A percentile compares a stretch with the other conserved stretches of the same genome.
Conservation (phyloP, 2,888 invertebrate species). For the Latheticus oryzae region DNA sequence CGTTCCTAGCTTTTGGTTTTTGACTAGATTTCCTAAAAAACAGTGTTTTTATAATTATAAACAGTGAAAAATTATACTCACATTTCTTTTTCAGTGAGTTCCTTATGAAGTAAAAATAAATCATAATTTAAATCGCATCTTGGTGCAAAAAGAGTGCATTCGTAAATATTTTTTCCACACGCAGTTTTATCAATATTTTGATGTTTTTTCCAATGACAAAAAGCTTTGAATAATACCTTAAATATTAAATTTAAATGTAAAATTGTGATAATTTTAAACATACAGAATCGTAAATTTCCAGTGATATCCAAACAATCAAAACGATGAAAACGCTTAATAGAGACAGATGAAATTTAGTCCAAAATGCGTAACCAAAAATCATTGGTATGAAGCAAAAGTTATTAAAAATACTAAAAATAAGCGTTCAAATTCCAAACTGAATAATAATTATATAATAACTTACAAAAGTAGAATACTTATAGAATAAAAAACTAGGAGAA, state of each 20-base stretch:
- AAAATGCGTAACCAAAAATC: conserved; percentile 45
- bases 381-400: conserved; percentile 47
- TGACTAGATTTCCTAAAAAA: no score
- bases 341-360: no score
- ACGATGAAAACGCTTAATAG: no score
- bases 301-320: conserved; percentile 47
- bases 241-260: conserved; percentile 29
- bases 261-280: conserved; percentile 30
- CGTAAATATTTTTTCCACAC: conserved; percentile 41
- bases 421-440: conserved; percentile 4
- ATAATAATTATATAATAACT: conserved; percentile 18
- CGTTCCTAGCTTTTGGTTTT: conserved; percentile 50
- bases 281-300: conserved; percentile 51
- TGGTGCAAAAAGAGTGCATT: conserved; percentile 50
- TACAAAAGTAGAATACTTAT: conserved; percentile 45
- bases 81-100: conserved; percentile 48
- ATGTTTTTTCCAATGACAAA: conserved; percentile 50
- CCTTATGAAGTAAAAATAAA: conserved; percentile 45
- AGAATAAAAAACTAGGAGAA: conserved; percentile 36
- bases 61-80: conserved; percentile 48
- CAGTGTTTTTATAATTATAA: conserved; percentile 48
- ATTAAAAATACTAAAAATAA: conserved; percentile 45
- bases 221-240: conserved; percentile 46
- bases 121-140: conserved; percentile 49
- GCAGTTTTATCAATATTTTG: conserved; percentile 33